Evolutionary conservation across 2,113 vertebrate species (phyloP), one percentile per base, ranked within the genome.

Genomic region (Damaliscus lunatus): DNA sequence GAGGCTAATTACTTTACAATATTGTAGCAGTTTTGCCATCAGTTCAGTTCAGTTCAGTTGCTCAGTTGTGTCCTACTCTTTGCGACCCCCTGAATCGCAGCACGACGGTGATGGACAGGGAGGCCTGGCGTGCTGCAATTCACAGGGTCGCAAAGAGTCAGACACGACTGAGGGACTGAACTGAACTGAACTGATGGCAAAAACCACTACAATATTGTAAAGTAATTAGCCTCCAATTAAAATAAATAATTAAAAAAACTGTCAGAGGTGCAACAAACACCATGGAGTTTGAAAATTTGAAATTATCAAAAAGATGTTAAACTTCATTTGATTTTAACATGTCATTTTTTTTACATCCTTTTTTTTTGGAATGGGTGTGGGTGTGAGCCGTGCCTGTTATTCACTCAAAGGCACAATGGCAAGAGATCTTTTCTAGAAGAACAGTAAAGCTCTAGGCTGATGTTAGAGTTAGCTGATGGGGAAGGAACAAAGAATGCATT

Each of bases 301-400:
- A 98, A 98, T 98, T 74, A 43, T 74, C 21, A 74, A 96, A 98
- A 98, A 88, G 64, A 95, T 97, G 97, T 98, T 98, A 97, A 98
- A 88, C 91, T 95, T 27, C 64, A 36, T 71, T 71, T 98, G 97
- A 98, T 96, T 98, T 99, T 97, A 98, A 98, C 87, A 12, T 96
- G 91, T 96, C 3, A 0, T 81, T 98, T 98, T n/a, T 96, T 98
- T 98, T 98, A 96, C 31, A 97, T 82, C 77, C 81, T 36, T 27
- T 60, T 95, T 31, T 80, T 91, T 53, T 36, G 50, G 7, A 10
- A 46, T 48, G 4, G 55, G 27, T 31, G 27, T 64, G 8, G 55
- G 62, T 89, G 50, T 95, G 86, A 91, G 6, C 83, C 78, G 48
- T 97, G 87, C 88, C 96, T 98, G 96, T 97, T 97, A 98, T 11